Evolutionary conservation across 2,888 invertebrate species (phyloP).

Genomic region (Noctua janthina): DNA sequence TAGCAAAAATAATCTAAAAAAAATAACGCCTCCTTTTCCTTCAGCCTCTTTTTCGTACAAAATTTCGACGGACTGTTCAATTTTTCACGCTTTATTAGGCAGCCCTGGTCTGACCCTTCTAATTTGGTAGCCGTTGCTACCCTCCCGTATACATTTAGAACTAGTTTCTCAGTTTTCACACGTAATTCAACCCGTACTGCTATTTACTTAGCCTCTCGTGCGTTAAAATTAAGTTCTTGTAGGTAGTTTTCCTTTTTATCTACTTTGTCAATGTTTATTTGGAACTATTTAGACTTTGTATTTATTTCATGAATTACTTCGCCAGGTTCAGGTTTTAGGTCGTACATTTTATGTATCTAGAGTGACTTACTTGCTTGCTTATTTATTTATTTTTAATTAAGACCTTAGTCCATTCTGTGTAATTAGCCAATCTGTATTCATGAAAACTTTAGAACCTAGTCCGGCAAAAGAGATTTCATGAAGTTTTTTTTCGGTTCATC

Average conservation of each 20-base stretch:
- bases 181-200: slow-evolving; percentile 60
- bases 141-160: slow-evolving; percentile 61
- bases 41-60: slow-evolving; percentile 41
- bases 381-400: slow-evolving; percentile 36
- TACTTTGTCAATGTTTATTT: slow-evolving; percentile 38
- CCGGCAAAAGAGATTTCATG: slow-evolving; percentile 13
- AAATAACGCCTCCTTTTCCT: slow-evolving; percentile 6
- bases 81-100: slow-evolving; percentile 66
- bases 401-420: slow-evolving; percentile 25
- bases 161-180: slow-evolving; percentile 64
- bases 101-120: slow-evolving; percentile 63
- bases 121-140: slow-evolving; percentile 62
- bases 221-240: slow-evolving; percentile 62
- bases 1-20: slow-evolving; percentile 5
- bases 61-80: slow-evolving; percentile 61
- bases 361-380: slow-evolving; percentile 2
- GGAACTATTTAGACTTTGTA: slow-evolving; percentile 21
- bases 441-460: slow-evolving; percentile 39
- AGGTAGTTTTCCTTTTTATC: slow-evolving; percentile 48
- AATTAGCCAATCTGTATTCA: slow-evolving; percentile 49
- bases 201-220: slow-evolving; percentile 58
- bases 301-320: slow-evolving; percentile 21
- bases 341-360: not conserved
- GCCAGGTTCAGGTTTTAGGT: not conserved
- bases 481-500: not conserved